A percentile compares a stretch with the other conserved stretches of the same genome.
phyloP scores from a whole-genome alignment of 2,113 vertebrate species.

The Noctilio leporinus region DNA sequence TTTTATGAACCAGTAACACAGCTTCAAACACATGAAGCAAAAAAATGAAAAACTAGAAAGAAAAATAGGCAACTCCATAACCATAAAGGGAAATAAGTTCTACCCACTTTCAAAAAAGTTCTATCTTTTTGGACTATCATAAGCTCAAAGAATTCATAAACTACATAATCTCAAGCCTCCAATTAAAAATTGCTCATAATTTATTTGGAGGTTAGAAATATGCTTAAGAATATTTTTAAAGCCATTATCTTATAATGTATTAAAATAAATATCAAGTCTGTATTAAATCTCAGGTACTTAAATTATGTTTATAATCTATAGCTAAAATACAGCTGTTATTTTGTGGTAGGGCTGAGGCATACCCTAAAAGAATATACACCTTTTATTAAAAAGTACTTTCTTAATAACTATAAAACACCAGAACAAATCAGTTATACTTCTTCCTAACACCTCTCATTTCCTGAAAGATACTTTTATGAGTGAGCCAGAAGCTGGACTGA shows the following conservation, averaged over 20 bases:
- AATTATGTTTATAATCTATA: background rate
- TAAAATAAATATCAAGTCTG: background rate
- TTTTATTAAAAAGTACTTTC: background rate
- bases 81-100: background rate
- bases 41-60: background rate
- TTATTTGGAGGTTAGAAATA: background rate
- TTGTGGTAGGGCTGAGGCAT: background rate
- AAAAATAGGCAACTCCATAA: background rate
- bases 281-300: background rate
- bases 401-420: constrained; percentile 10
- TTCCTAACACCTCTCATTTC: background rate
- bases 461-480: background rate
- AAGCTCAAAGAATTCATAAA: background rate
- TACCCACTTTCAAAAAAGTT: background rate
- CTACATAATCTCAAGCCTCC: background rate
- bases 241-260: background rate
- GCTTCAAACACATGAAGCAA: background rate
- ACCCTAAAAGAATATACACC: background rate
- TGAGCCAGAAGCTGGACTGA: background rate
- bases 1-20: background rate
- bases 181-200: background rate
- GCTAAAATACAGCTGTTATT: background rate
- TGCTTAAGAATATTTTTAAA: background rate
- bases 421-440: background rate
- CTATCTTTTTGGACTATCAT: background rate